Evolutionary conservation across 2,888 invertebrate genomes (phyloP).

Genomic region (Epistrophe eligans): DNA sequence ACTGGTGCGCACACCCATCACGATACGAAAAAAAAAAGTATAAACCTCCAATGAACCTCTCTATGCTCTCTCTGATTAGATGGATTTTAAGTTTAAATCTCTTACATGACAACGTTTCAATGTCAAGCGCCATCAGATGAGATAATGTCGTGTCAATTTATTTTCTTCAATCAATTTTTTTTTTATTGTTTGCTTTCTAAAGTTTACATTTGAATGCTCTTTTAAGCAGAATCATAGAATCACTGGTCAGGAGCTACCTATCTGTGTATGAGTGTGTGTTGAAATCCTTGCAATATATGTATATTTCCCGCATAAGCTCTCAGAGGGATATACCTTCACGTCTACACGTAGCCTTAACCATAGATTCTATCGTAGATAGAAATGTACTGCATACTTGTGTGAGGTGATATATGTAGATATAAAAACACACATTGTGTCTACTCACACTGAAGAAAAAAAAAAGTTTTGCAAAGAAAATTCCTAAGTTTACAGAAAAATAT

Average conservation of each 20-base stretch:
- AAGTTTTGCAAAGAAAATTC: not conserved
- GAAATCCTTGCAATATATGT: not conserved
- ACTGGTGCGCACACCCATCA: constrained; percentile 41
- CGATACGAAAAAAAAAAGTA: not conserved
- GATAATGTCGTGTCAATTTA: constrained; percentile 59
- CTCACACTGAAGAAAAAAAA: not conserved
- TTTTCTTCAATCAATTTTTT: constrained; percentile 12
- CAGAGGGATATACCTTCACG: not conserved
- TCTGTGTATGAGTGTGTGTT: not conserved
- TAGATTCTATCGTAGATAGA: not conserved
- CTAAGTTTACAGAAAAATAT: constrained; percentile 5
- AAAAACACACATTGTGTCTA: not conserved
- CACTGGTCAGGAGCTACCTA: constrained; percentile 7
- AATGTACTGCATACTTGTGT: not conserved
- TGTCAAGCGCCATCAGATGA: constrained; percentile 54
- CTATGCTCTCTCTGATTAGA: constrained; percentile 28
- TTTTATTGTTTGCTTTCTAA: constrained; percentile 2
- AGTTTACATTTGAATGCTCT: constrained; percentile 40
- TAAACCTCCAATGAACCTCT: constrained; percentile 33
- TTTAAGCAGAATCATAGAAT: constrained; percentile 13
- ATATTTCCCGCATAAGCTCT: not conserved
- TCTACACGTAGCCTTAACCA: not conserved
- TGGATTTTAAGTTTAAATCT: constrained; percentile 62
- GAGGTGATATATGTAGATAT: not conserved
- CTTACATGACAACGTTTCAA: constrained; percentile 48